phyloP scores from a whole-genome alignment of 1,140 invertebrate genomes.

The Macrobrachium nipponense region DNA sequence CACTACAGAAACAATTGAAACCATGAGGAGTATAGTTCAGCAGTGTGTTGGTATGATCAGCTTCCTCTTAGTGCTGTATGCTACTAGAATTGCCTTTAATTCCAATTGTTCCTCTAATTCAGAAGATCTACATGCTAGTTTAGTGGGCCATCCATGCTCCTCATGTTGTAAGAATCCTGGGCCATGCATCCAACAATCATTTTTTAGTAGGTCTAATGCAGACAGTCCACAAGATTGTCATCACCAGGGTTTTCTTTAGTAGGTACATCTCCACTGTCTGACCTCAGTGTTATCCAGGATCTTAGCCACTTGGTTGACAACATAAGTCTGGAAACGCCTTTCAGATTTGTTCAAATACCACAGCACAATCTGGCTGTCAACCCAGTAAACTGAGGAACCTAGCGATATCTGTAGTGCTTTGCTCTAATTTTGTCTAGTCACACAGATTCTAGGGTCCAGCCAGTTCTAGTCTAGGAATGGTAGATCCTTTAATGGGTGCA shows the following conservation, averaged over 20 bases:
- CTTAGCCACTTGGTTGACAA: constrained; percentile 62
- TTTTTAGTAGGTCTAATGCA: background rate
- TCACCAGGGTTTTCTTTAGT: constrained; percentile 61
- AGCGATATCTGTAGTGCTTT: background rate
- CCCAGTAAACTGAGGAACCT: background rate
- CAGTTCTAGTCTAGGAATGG: no score
- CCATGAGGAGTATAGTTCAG: no score
- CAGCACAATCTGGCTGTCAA: background rate
- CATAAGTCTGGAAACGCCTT: constrained; percentile 51
- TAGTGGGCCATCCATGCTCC: background rate
- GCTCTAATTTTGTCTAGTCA: no score
- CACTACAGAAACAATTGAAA: no score
- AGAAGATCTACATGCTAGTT: background rate
- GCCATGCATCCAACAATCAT: constrained; percentile 2
- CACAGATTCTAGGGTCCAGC: no score
- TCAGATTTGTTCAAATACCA: no score
- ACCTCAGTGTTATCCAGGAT: constrained; percentile 56
- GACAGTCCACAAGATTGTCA: constrained; percentile 29
- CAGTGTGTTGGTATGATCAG: background rate
- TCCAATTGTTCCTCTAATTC: constrained; percentile 5
- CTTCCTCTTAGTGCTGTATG: background rate
- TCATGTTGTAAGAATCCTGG: constrained; percentile 4
- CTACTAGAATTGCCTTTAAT: background rate
- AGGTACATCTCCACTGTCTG: constrained; percentile 57
- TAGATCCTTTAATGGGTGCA: no score